A percentile compares a stretch with the other conserved stretches of the same genome.
Conservation (phyloP, 2,797 vertebrate species). For the Sebastes vulpes region DNA sequence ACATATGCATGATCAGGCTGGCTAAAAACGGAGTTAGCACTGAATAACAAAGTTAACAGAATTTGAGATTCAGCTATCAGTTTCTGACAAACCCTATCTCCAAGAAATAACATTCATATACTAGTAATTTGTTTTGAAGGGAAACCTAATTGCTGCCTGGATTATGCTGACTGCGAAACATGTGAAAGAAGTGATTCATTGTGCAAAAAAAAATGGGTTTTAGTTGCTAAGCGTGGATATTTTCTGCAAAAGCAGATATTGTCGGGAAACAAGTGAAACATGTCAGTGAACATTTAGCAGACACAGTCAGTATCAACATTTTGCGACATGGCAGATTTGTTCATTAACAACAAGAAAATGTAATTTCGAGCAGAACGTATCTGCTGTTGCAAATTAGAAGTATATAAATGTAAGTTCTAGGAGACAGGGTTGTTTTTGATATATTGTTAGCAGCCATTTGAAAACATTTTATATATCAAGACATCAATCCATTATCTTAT, state of each 20-base stretch:
- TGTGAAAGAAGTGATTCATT: no score
- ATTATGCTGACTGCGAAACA: not conserved
- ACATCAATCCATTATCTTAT: no score
- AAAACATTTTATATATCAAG: not conserved
- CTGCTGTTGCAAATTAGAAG: not conserved
- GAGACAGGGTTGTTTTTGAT: not conserved
- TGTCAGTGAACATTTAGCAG: no score
- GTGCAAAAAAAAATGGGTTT: not conserved
- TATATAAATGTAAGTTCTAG: not conserved
- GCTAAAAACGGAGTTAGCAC: not conserved
- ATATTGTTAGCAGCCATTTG: not conserved
- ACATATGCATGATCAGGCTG: no score
- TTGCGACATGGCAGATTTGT: not conserved
- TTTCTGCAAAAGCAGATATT: no score
- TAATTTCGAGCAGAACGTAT: not conserved
- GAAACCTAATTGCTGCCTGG: not conserved
- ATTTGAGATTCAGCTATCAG: not conserved
- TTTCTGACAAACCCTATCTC: not conserved
- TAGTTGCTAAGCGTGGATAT: not conserved
- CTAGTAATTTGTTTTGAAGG: not conserved
- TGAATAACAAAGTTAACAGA: not conserved
- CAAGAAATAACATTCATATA: not conserved
- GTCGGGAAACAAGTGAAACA: no score
- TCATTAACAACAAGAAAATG: not conserved
- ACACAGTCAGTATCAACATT: no score